Evolutionary conservation across 2,113 vertebrate genomes (phyloP), one percentile per base, ranked within the genome.

Genomic region (Myotis yumanensis): DNA sequence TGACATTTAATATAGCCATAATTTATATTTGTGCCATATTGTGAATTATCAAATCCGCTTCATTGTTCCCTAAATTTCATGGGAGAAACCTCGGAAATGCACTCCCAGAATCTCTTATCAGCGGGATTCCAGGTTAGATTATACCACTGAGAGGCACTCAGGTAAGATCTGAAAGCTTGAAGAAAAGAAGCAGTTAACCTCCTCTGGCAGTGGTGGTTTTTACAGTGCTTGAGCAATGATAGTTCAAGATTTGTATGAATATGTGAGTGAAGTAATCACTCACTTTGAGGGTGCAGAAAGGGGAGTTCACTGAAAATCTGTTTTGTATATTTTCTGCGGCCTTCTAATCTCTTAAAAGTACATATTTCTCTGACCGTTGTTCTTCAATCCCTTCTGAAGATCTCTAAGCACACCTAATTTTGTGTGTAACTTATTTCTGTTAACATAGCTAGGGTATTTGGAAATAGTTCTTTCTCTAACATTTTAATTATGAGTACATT

Each of bases 381-480:
- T 86, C 23, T 81, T 40, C 8, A 90, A 90, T 16, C 2, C 8
- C 54, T 85, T 37, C 4, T 64, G 30, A 62, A 75, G 11, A 88
- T 91, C 20, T 62, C 52, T 57, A 48, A 37, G 64, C 23, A n/a
- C 5, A 66, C 10, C 37, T 57, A 54, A 80, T 57, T 66, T 79
- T 88, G 15, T 94, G 20, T 86, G 17, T 22, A 69, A 95, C 43
- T 18, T 5, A 71, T 92, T 76, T n/a, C 32, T 54, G 4, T 22
- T 80, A 86, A 83, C 84, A 64, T 79, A 57, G 9, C 23, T 52
- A 35, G 6, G 9, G 9, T 9, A 48, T 52, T 83, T 90, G 17
- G 22, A 91, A 88, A 84, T 86, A 48, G 16, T 54, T 79, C 62
- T 66, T 94, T 88, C 30, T 93, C 6, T 79, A 73, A 68, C 28